Evolutionary conservation across 2,888 invertebrate genomes (phyloP).

Genomic region (Callyntrura sp.): DNA sequence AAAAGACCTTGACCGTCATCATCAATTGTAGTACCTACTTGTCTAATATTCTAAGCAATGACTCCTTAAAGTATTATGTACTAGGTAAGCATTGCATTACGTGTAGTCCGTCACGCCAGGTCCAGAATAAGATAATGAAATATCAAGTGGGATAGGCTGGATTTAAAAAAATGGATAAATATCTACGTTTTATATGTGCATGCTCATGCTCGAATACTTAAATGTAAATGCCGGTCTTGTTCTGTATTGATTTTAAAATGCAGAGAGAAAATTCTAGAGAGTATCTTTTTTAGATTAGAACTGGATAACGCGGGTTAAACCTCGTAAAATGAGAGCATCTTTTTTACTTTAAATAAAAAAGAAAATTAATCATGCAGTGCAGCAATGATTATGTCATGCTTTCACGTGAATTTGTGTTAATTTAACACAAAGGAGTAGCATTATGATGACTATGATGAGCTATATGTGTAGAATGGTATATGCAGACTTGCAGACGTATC

Average conservation of each 20-base stretch:
- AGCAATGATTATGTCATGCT: slow-evolving; percentile 51
- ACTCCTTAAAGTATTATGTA: not conserved
- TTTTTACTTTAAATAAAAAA: too few relatives aligned
- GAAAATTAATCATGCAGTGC: slow-evolving; percentile 72
- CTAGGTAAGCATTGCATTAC: too few relatives aligned
- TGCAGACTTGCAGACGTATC: not conserved
- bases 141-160: not conserved
- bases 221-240: too few relatives aligned
- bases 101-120: slow-evolving; percentile 22
- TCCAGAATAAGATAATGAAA: slow-evolving; percentile 16
- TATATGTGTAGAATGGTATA: slow-evolving; percentile 31
- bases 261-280: slow-evolving; percentile 13
- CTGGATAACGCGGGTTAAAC: slow-evolving; percentile 42
- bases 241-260: too few relatives aligned
- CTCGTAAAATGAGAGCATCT: too few relatives aligned
- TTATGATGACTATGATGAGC: slow-evolving; percentile 24
- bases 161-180: not conserved
- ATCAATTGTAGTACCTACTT: not conserved
- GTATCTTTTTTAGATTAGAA: not conserved
- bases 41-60: not conserved
- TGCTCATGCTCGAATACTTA: too few relatives aligned
- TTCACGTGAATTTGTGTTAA: slow-evolving; percentile 11
- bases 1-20: not conserved
- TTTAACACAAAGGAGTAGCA: slow-evolving; percentile 33
- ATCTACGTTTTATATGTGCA: too few relatives aligned